Base-by-base conservation (phyloP, 1,140 invertebrate genomes). In the Pteromalus puparum region DNA sequence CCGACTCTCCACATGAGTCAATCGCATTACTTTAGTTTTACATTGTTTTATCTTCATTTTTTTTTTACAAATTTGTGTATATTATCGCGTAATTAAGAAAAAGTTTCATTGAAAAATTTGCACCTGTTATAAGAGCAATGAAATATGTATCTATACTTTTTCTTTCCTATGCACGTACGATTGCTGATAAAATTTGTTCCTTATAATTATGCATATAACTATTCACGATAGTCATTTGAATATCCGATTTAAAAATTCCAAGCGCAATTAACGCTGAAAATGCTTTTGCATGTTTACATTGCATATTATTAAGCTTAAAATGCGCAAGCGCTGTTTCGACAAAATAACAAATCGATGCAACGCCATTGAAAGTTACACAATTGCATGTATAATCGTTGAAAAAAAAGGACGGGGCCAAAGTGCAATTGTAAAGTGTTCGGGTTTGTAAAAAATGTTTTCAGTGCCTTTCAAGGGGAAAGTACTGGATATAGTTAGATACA, bases 361-460 rank as follows among this genome's bases (percentile, higher is more conserved):
- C 4, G 12, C 5, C 9, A 21, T 81, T 81, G 46, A 21, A 18
- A 46, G 28, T 72, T 26, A 73, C 12, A 26, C n/a, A 4, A 53
- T 48, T 53, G n/a, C 13, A 61, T 48, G 26, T 53, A 73, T 10
- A 18, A 1, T 30, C 13, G 12, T 34, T 34, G 30, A 34, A 34
- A 28, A 34, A 28, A 73, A 82, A 65, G 61, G 30, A 3, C 68
- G 28, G 42, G 46, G 24, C 26, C 5, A 12, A 61, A 61, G 15
- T 68, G 24, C 38, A 30, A 68, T 76, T 26, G 1, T 46, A 26
- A 67, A 75, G n/a, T 30, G 61, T 82, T 70, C 28, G 13, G 15
- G 24, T 34, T 68, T 76, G 9, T 38, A 46, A 74, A 82, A 28
- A 82, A 80, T 6, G n/a, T 30, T 53, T 70, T 70, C 28, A 70